phyloP scores from a whole-genome alignment of 2,113 vertebrate genomes.

The Pteropus alecto region DNA sequence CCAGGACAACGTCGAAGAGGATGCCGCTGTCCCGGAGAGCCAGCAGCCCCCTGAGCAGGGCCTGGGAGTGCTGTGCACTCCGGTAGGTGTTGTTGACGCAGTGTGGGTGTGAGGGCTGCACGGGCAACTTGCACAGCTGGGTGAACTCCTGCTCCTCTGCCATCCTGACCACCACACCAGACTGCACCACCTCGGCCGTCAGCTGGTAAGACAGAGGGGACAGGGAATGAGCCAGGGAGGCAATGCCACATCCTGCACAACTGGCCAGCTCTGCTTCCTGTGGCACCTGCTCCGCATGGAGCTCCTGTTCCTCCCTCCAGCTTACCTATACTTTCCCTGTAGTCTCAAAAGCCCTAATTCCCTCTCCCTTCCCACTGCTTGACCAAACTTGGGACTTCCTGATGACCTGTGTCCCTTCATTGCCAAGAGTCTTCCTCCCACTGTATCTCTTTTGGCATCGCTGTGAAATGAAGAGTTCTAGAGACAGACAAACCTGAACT shows the following conservation, averaged over 20 bases:
- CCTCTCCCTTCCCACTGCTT: neutral
- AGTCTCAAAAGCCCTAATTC: neutral
- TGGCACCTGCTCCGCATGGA: neutral
- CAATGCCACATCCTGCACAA: accelerated
- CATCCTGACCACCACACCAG: constrained; percentile 81
- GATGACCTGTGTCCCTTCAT: neutral
- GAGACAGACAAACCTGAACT: neutral
- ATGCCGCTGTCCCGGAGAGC: constrained; percentile 89
- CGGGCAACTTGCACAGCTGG: constrained; percentile 72
- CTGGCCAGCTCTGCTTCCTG: neutral
- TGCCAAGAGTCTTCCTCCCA: neutral
- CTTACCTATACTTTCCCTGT: neutral
- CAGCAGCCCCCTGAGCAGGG: constrained; percentile 91
- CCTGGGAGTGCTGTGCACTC: constrained; percentile 89
- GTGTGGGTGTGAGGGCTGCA: constrained; percentile 75
- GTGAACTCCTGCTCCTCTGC: constrained; percentile 86
- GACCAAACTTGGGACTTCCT: neutral
- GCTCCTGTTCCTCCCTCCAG: neutral
- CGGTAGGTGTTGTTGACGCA: constrained; percentile 87
- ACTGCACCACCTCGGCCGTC: constrained; percentile 52
- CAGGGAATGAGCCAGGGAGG: neutral
- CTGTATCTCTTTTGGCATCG: neutral
- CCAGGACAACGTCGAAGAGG: constrained; percentile 94
- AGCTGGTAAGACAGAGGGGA: constrained; percentile 49
- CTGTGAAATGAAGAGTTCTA: neutral